These are phyloP conservation scores for Trimorus sp. DNA, from an alignment of 2,888 invertebrate species.

Conservation along the genomic window DNA sequence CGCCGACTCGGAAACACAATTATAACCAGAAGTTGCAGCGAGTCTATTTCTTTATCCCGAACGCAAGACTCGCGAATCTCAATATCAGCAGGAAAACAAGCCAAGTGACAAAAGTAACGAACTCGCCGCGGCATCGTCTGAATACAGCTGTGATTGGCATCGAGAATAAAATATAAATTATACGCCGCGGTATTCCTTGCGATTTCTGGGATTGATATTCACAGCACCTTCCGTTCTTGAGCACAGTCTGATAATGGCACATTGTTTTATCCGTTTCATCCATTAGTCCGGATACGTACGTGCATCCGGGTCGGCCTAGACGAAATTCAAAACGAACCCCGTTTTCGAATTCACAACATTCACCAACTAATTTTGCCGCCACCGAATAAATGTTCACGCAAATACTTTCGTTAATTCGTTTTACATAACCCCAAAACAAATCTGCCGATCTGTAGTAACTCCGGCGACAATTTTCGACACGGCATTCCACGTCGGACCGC, in stretches of 20 bases:
- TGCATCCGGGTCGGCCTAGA: slow-evolving; percentile 49
- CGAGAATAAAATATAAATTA: slow-evolving; percentile 79
- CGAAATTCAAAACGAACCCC: slow-evolving; percentile 12
- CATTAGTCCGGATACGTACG: slow-evolving; percentile 61
- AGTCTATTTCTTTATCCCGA: neutral
- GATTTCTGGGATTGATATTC: slow-evolving; percentile 74
- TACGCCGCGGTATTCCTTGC: slow-evolving; percentile 68
- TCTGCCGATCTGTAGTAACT: slow-evolving; percentile 18
- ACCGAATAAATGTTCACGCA: slow-evolving; percentile 46
- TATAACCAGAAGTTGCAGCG: neutral
- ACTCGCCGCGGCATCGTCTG: slow-evolving; percentile 66
- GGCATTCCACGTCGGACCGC: no score
- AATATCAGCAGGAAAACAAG: slow-evolving; percentile 56
- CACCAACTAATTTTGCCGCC: slow-evolving; percentile 34
- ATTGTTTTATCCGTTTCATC: slow-evolving; percentile 78
- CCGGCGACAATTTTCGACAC: neutral
- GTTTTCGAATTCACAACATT: slow-evolving; percentile 44
- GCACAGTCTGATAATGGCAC: slow-evolving; percentile 72
- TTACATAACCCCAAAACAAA: slow-evolving; percentile 25
- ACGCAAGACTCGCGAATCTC: neutral
- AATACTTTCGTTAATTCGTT: slow-evolving; percentile 19
- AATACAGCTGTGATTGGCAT: slow-evolving; percentile 80
- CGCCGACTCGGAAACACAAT: no score
- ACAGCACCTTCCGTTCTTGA: slow-evolving; percentile 55
- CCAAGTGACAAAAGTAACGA: slow-evolving; percentile 56